These are phyloP conservation scores for Candidula unifasciata DNA, from an alignment of 2,888 invertebrate genomes.

Conservation along the genomic window DNA sequence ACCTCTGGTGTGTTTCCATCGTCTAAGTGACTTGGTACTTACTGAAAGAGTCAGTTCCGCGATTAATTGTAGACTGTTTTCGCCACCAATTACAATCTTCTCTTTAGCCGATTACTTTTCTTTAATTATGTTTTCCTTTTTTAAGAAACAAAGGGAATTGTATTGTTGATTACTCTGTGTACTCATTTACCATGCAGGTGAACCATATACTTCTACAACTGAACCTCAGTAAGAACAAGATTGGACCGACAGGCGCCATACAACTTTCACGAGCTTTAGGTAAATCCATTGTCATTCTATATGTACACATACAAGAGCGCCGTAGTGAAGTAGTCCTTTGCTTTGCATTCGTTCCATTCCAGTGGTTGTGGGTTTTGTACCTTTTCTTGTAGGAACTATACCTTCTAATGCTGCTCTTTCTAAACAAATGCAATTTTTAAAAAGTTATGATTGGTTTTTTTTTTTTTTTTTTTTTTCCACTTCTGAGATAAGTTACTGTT, in stretches of 20 bases:
- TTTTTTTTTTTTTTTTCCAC: no score
- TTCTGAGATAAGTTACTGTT: no score
- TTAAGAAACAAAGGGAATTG: not conserved
- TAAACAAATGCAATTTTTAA: no score
- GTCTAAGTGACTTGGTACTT: no score
- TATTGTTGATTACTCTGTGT: not conserved
- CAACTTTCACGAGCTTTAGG: constrained; percentile 70
- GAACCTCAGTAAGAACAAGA: constrained; percentile 72
- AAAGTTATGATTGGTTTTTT: no score
- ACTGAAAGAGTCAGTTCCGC: no score
- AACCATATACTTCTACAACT: constrained; percentile 67
- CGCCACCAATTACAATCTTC: no score
- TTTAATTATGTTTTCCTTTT: not conserved
- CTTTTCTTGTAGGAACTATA: no score
- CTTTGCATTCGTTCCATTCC: not conserved
- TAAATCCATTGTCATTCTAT: constrained; percentile 50
- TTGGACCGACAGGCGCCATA: constrained; percentile 69
- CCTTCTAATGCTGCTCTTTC: no score
- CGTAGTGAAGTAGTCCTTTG: not conserved
- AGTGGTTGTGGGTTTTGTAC: not conserved
- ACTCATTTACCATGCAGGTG: constrained; percentile 51
- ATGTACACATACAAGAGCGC: not conserved
- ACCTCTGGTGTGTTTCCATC: no score
- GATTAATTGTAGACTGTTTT: no score
- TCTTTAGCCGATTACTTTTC: not conserved